These are phyloP conservation scores for Oreochromis spilurus DNA, from an alignment of 2,113 vertebrate genomes.

Conservation along the genomic window DNA sequence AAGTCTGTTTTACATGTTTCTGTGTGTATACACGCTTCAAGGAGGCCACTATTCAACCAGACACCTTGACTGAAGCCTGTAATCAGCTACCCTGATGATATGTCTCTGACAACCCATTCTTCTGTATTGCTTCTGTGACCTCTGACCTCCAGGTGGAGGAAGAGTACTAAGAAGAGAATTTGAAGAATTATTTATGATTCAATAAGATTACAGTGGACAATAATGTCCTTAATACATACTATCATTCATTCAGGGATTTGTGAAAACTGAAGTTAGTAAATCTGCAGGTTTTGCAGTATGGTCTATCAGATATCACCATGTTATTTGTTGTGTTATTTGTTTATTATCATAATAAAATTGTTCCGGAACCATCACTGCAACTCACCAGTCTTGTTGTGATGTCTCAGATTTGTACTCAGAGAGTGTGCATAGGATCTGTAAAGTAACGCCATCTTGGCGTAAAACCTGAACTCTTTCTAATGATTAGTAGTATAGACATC, in stretches of 20 bases:
- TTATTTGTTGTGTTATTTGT: neutral
- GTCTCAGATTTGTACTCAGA: neutral
- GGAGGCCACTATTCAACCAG: neutral
- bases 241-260: neutral
- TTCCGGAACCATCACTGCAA: accelerated
- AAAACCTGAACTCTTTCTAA: neutral
- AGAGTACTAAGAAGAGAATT: neutral
- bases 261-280: neutral
- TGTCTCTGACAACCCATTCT: neutral
- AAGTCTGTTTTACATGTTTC: neutral
- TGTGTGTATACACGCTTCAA: neutral
- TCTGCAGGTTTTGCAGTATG: neutral
- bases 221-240: neutral
- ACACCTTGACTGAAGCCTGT: neutral
- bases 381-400: neutral
- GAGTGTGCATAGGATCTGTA: neutral
- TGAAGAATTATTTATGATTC: neutral
- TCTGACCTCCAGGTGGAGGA: neutral
- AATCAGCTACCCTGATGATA: neutral
- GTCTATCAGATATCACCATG: neutral
- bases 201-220: neutral
- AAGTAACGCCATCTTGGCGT: neutral
- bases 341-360: neutral
- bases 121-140: neutral
- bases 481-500: neutral